Evolutionary conservation across 64 coral and sea anemone genomes (phyloP).

Genomic region (Porites australiensis): DNA sequence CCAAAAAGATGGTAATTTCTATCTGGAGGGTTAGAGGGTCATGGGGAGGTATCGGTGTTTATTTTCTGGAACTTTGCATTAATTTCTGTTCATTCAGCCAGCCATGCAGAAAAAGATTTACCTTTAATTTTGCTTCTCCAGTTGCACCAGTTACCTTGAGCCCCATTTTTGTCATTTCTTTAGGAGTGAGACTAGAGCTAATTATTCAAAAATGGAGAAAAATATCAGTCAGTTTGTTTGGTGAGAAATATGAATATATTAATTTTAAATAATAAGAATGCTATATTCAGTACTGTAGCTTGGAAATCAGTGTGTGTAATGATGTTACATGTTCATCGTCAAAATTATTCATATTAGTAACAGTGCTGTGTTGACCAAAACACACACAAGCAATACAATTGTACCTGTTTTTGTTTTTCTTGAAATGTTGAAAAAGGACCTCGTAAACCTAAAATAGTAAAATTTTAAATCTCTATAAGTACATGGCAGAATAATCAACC

Average conservation of each 20-base stretch:
- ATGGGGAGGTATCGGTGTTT: background rate
- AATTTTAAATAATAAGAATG: too few relatives aligned
- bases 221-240: background rate
- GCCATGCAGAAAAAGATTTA: background rate
- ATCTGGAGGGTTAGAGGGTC: too few relatives aligned
- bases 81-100: background rate
- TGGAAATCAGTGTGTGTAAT: too few relatives aligned
- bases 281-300: too few relatives aligned
- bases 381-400: background rate
- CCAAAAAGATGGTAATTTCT: too few relatives aligned
- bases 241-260: background rate
- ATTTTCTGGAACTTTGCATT: background rate
- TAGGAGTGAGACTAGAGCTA: constrained; percentile 70
- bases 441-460: constrained; percentile 79
- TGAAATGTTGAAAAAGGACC: constrained; percentile 77
- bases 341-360: background rate
- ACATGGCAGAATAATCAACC: background rate
- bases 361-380: too few relatives aligned
- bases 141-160: constrained; percentile 93
- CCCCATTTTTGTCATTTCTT: constrained; percentile 89
- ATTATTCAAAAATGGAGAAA: background rate
- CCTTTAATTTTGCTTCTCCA: constrained; percentile 96
- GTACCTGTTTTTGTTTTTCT: constrained; percentile 88
- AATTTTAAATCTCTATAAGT: background rate
- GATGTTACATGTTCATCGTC: background rate